These are phyloP conservation scores for Betta splendens DNA, from an alignment of 2,797 vertebrate genomes.

Conservation along the genomic window DNA sequence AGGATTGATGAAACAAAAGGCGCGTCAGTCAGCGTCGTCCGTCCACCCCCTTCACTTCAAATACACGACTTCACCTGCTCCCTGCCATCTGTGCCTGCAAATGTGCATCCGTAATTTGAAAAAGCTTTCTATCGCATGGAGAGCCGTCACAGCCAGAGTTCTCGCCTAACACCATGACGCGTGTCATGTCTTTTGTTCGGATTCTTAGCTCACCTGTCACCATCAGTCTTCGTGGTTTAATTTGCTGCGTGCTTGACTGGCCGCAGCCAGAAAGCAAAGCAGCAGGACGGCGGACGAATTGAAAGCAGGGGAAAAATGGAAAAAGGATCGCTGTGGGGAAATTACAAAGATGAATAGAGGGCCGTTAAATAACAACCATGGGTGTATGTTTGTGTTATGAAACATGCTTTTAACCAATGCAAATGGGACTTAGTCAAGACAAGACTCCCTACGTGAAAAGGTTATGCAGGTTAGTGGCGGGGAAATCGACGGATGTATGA, in stretches of 20 bases:
- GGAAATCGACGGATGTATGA: conserved; percentile 21
- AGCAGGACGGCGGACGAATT: conserved; percentile 22
- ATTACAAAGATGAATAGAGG: too few species aligned
- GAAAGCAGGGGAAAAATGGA: conserved; percentile 27
- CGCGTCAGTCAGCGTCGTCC: conserved; percentile 22
- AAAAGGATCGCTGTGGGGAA: conserved; percentile 9
- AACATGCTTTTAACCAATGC: not conserved
- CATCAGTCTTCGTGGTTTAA: conserved; percentile 16
- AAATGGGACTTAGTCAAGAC: not conserved
- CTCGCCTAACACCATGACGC: not conserved
- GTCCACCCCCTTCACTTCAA: conserved; percentile 25
- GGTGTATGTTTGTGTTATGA: not conserved
- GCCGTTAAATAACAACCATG: not conserved
- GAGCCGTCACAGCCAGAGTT: conserved; percentile 14
- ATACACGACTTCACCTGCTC: not conserved
- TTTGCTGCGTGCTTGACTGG: conserved; percentile 5
- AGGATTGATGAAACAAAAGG: conserved; percentile 9
- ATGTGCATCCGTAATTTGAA: not conserved
- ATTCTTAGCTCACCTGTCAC: conserved; percentile 16
- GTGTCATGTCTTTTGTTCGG: conserved; percentile 31
- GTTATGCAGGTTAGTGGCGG: not conserved
- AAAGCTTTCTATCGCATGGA: not conserved
- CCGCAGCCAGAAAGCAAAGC: conserved; percentile 30
- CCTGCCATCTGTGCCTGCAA: conserved; percentile 4
- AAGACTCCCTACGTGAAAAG: not conserved